phyloP scores from a whole-genome alignment of 2,797 vertebrate genomes.

The Coendou prehensilis region DNA sequence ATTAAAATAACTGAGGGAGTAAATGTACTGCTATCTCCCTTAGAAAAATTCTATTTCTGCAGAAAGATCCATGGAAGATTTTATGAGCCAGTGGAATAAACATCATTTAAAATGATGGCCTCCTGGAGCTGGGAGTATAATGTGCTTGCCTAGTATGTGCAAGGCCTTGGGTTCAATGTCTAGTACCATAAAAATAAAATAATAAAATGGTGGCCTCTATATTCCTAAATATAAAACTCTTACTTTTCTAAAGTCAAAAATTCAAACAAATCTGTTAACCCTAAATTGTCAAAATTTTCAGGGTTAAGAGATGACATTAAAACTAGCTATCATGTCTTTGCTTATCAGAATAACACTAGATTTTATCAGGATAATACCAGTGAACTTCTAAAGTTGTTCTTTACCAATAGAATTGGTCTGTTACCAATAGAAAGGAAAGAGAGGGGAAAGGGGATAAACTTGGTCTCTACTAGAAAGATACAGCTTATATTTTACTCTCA shows the following conservation, averaged over 20 bases:
- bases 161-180: background rate
- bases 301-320: background rate
- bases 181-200: background rate
- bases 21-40: background rate
- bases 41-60: slow-evolving; percentile 21
- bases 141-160: background rate
- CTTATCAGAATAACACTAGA: slow-evolving; percentile 4
- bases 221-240: slow-evolving; percentile 11
- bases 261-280: background rate
- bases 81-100: slow-evolving; percentile 23
- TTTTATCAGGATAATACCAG: background rate
- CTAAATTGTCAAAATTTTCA: slow-evolving; percentile 42
- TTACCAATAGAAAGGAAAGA: background rate
- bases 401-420: background rate
- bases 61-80: background rate
- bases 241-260: slow-evolving; percentile 21
- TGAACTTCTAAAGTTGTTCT: background rate
- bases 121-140: too few species aligned
- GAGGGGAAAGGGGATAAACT: background rate
- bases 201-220: background rate
- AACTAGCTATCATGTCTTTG: slow-evolving; percentile 21
- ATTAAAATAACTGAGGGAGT: background rate
- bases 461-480: background rate
- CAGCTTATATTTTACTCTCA: background rate
- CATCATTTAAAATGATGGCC: slow-evolving; percentile 30